Evolutionary conservation across 37 sponge, comb jelly and placozoan genomes (phyloP).

Genomic region (Hormiphora californensis): DNA sequence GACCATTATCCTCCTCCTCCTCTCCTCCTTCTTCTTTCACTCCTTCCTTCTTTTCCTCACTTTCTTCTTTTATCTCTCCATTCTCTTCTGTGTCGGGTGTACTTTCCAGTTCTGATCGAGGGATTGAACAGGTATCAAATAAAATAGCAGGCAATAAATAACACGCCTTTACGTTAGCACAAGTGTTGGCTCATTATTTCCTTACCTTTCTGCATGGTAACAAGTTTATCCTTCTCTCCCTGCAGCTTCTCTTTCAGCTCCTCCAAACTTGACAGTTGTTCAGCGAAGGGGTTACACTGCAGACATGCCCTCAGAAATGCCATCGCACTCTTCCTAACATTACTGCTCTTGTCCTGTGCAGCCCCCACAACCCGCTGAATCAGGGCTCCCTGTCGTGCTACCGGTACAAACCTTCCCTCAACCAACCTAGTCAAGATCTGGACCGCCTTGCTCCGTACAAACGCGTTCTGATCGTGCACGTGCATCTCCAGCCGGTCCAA

Average conservation of each 20-base stretch:
- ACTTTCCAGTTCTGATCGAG: too few relatives aligned
- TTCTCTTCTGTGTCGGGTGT: too few relatives aligned
- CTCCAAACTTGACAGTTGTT: slow-evolving; percentile 60
- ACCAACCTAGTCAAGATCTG: slow-evolving; percentile 73
- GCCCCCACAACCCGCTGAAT: slow-evolving; percentile 63
- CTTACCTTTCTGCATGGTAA: not conserved
- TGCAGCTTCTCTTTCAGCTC: slow-evolving; percentile 54
- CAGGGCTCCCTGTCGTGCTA: slow-evolving; percentile 60
- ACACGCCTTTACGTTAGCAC: too few relatives aligned
- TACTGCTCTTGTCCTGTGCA: slow-evolving; percentile 76
- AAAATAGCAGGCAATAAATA: too few relatives aligned
- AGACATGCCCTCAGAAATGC: slow-evolving; percentile 67
- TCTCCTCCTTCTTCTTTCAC: slow-evolving; percentile 34
- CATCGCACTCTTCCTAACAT: slow-evolving; percentile 71
- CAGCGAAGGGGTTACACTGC: slow-evolving; percentile 72
- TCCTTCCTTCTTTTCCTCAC: not conserved
- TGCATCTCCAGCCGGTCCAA: slow-evolving; percentile 67
- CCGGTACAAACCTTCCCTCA: slow-evolving; percentile 56
- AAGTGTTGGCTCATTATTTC: too few relatives aligned
- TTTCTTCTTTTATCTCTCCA: not conserved
- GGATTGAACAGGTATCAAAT: too few relatives aligned
- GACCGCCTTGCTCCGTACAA: slow-evolving; percentile 77
- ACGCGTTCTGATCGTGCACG: slow-evolving; percentile 90
- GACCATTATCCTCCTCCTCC: not conserved
- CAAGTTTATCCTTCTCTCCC: slow-evolving; percentile 57